Percentiles rank a stretch among this genome's conserved stretches.
phyloP scores from a whole-genome alignment of 2,113 vertebrate genomes.

The Rutilus rutilus region DNA sequence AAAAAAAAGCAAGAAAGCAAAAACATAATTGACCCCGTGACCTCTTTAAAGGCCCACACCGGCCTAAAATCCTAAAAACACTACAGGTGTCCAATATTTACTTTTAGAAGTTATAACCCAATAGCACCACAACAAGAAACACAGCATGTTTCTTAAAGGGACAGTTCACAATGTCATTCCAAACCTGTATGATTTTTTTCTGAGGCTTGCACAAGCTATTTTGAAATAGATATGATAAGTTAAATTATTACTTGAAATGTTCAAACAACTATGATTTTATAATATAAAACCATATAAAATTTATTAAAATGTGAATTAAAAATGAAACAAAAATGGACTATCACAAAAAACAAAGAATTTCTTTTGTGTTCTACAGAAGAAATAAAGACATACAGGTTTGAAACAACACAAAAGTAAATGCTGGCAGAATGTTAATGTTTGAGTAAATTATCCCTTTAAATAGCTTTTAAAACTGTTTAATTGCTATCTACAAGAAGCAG shows the following conservation, averaged over 20 bases:
- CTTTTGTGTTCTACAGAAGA: background rate
- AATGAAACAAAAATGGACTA: background rate
- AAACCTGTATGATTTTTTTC: background rate
- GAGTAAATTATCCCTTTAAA: background rate
- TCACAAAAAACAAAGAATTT: background rate
- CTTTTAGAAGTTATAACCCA: background rate
- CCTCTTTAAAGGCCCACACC: background rate
- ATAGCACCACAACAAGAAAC: background rate
- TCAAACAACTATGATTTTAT: background rate
- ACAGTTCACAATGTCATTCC: background rate
- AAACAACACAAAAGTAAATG: background rate
- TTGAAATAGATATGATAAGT: background rate
- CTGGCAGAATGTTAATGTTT: background rate
- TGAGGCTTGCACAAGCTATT: background rate
- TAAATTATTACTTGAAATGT: background rate
- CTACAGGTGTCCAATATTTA: background rate
- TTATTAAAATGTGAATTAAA: background rate
- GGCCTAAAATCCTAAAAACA: conserved; percentile 4
- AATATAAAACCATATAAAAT: background rate
- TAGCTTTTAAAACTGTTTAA: conserved; percentile 24
- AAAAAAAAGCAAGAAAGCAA: conserved; percentile 6
- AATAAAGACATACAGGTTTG: background rate
- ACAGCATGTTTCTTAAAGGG: background rate
- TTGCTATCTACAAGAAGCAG: conserved; percentile 11
- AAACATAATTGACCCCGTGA: conserved; percentile 14